Evolutionary conservation across 2,888 invertebrate species (phyloP), one percentile per base, ranked within the genome.

Genomic region (Pollenia griseotomentosa): DNA sequence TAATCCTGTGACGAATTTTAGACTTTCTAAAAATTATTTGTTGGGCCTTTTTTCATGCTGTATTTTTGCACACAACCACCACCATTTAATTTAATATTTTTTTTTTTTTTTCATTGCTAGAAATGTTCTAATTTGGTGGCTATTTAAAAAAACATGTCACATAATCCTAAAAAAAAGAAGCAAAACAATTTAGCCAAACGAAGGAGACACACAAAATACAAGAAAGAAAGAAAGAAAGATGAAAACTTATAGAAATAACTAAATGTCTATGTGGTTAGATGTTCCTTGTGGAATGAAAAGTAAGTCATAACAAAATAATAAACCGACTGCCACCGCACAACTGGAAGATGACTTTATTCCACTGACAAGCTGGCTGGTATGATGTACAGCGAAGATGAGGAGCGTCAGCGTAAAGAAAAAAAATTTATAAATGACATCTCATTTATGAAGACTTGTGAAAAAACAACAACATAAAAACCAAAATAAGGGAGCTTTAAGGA

Each of bases 91-190:
- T 66, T 65, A 48, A 53, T 66, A 66, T 66, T 84, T 19, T 66
- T 59, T 48, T 79, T 51, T n/a, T 53, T 23, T 65, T 44, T 12
- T 61, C 46, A 33, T 53, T 70, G 33, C 11, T 48, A 53, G 51
- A 80, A 55, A 68, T 53, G 40, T 74, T 80, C 74, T 75, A 79
- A 85, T 85, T 85, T 74, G 84, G 68, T 85, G 84, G 84, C 84
- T 85, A 85, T 80, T 85, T 85, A 79, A 85, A 85, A 79, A 85
- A 70, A 74, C 79, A 85, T 85, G 84, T 85, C 84, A 85, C 85
- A 81, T 81, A 81, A 77, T 80, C 81, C 75, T 63, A 16, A 55
- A 80, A 85, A 46, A 66, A 51, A 65, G 10, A 65, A 68, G 66
- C 33, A 71, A 46, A 66, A 12, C 19, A 46, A 42, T 12, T 11